Evolutionary conservation across 2,888 invertebrate species (phyloP).

Genomic region (Lutraria lutraria): DNA sequence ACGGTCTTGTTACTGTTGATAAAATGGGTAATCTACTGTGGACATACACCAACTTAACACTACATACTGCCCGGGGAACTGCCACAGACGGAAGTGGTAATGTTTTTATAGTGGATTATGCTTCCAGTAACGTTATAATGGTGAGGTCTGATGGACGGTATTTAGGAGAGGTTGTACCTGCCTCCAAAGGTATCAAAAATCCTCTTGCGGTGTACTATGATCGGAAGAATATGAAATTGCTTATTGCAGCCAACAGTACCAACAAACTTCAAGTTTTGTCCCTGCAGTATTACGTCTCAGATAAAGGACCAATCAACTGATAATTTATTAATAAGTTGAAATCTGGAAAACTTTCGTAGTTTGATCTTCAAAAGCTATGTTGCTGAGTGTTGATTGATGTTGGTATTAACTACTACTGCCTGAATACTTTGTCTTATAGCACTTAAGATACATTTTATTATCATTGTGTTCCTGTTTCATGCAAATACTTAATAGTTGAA

Average conservation of each 20-base stretch:
- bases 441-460: too few species aligned
- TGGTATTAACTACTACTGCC: too few species aligned
- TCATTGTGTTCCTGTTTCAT: too few species aligned
- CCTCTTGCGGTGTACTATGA: conserved; percentile 23
- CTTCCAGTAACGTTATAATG: conserved; percentile 8
- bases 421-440: too few species aligned
- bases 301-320: not conserved
- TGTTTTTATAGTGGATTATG: conserved; percentile 3
- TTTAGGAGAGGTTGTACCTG: conserved; percentile 1
- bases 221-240: not conserved
- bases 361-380: too few species aligned
- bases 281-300: not conserved
- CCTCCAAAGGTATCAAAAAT: conserved; percentile 14
- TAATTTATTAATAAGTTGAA: too few species aligned
- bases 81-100: conserved; percentile 25
- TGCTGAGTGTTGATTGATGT: too few species aligned
- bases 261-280: conserved; percentile 9
- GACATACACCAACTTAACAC: not conserved
- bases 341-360: too few species aligned
- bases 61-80: not conserved
- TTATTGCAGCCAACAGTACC: conserved; percentile 3
- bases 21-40: conserved; percentile 4
- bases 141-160: not conserved
- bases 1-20: conserved; percentile 24
- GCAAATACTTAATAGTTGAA: too few species aligned